Conservation (phyloP, 2,113 vertebrate genomes). For the Leucoraja erinaceus region DNA sequence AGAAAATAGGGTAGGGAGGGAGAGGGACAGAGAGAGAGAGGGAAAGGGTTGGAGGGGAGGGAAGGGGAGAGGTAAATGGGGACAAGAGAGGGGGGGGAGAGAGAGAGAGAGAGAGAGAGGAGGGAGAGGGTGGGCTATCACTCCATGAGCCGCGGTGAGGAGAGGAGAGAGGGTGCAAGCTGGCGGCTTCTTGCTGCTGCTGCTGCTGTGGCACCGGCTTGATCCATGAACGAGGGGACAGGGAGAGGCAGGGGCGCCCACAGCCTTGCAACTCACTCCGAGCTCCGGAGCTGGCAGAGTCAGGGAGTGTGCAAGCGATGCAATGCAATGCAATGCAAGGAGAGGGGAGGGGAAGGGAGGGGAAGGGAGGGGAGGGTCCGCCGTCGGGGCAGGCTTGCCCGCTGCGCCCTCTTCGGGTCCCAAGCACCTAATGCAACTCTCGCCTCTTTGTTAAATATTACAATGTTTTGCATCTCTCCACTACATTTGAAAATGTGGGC, state of each 20-base stretch:
- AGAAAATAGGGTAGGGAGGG: no score
- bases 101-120: no score
- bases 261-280: neutral
- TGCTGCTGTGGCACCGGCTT: neutral
- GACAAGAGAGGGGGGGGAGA: no score
- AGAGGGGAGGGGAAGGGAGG: no score
- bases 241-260: neutral
- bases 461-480: no score
- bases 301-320: neutral
- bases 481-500: no score
- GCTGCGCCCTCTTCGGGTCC: constrained; percentile 25
- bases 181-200: neutral
- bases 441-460: neutral
- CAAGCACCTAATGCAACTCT: neutral
- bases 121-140: neutral
- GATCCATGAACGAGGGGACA: neutral
- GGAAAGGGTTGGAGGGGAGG: neutral
- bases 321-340: no score
- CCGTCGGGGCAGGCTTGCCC: no score
- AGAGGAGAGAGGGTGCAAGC: neutral
- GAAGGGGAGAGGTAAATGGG: neutral
- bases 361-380: neutral
- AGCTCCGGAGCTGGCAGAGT: neutral
- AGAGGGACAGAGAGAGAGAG: constrained; percentile 39
- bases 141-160: constrained; percentile 20